phyloP scores from a whole-genome alignment of 2,797 vertebrate genomes.

The Poliocrania exsul region DNA sequence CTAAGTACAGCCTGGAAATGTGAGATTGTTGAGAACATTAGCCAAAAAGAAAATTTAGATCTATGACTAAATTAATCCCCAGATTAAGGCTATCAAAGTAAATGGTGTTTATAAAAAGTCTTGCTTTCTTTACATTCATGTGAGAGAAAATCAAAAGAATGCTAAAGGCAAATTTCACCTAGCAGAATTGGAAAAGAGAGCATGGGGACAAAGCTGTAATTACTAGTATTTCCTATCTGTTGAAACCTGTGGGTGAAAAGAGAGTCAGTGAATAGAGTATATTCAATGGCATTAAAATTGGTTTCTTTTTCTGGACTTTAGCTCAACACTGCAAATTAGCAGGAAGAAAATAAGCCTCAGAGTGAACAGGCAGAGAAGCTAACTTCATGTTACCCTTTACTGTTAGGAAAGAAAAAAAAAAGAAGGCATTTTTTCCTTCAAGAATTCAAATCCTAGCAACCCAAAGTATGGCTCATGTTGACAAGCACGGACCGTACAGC shows the following conservation, averaged over 20 bases:
- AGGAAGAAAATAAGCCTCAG: constrained; percentile 50
- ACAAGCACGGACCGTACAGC: neutral
- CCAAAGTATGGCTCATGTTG: neutral
- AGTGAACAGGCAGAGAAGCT: constrained; percentile 45
- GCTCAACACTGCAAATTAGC: constrained; percentile 60
- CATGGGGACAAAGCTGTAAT: constrained; percentile 63
- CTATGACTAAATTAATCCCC: constrained; percentile 55
- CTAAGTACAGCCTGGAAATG: neutral
- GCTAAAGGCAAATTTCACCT: constrained; percentile 53
- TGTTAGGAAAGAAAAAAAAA: neutral
- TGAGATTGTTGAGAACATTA: constrained; percentile 29
- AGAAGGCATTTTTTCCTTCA: neutral
- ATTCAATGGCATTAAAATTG: constrained; percentile 46
- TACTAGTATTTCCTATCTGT: constrained; percentile 65
- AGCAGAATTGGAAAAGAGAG: constrained; percentile 52
- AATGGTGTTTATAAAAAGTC: constrained; percentile 46
- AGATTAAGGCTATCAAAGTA: constrained; percentile 48
- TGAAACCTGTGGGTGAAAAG: constrained; percentile 60
- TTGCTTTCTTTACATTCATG: constrained; percentile 39
- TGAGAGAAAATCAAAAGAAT: constrained; percentile 42
- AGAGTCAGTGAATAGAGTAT: constrained; percentile 43
- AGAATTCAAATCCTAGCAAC: constrained; percentile 32
- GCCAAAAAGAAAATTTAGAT: constrained; percentile 57
- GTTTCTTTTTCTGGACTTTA: constrained; percentile 65
- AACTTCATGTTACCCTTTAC: constrained; percentile 16